Base-by-base conservation (phyloP, 2,888 invertebrate genomes). In the Mesorhabditis spiculigera region DNA sequence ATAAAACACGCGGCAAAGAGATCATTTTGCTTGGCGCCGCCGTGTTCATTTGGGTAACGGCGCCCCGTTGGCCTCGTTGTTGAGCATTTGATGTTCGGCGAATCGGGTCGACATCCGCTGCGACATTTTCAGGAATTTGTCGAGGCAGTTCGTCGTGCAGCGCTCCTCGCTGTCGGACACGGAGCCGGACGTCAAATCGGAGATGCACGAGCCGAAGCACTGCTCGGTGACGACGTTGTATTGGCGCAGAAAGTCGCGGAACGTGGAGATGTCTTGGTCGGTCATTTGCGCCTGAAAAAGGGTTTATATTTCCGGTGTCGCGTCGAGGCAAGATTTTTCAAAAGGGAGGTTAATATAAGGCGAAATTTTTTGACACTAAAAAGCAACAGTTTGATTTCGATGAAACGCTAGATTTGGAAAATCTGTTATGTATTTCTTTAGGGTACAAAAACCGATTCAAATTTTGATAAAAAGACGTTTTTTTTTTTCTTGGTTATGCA, bases 101-200 rank as follows among this genome's bases (percentile, higher is more conserved):
- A 98, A 97, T 75, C 97, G 90, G 87, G 95, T 93, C 3, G 95
- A 95, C 78, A 97, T 92, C 80, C 97, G 90, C 88, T 96, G 96
- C 86, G 95, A 95, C 89, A 94, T 93, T 89, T 95, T 93, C 78
- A 97, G 89, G 87, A 93, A 96, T 87, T 97, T 97, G 86, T 96
- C 95, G 91, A 95, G 91, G 86, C 97, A 97, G 87, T 95, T 95
- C 43, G 92, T 86, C 13, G 94, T 91, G 88, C 97, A 97, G 83
- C 91, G 91, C 82, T 88, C 89, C 85, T 90, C 90, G 75, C 87
- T 86, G 67, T 86, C 86, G 65, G 87, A 81, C n/a, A 89, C 86
- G 70, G 87, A 87, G 69, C 89, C 43, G 41, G 45, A 74, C 74
- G 71, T 96, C 85, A 98, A 96, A 87, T 97, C 96, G 84, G 91